Conservation (phyloP, 2,113 vertebrate species). For the Lathamus discolor region DNA sequence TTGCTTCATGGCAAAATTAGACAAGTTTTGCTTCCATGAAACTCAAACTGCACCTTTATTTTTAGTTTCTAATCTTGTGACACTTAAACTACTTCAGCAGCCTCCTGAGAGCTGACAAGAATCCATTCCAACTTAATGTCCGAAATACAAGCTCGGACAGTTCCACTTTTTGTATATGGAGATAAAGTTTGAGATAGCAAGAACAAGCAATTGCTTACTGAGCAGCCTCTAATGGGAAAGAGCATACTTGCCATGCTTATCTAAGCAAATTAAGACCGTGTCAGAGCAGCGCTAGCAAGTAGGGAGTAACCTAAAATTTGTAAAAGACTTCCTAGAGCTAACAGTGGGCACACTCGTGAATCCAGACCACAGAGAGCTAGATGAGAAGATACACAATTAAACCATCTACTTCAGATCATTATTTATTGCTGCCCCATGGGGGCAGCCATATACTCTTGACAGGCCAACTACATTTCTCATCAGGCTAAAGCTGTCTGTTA, state of each 20-base stretch:
- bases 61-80: neutral
- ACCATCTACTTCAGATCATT: neutral
- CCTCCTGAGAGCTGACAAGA: neutral
- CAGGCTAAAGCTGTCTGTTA: neutral
- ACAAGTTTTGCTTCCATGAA: neutral
- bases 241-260: neutral
- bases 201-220: neutral
- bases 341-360: neutral
- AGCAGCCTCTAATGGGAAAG: neutral
- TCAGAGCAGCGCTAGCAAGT: neutral
- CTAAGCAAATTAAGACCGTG: neutral
- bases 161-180: neutral
- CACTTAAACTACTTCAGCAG: neutral
- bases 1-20: neutral
- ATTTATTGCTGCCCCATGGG: neutral
- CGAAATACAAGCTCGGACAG: neutral
- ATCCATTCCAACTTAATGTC: neutral
- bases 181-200: neutral
- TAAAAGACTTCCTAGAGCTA: neutral
- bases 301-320: neutral
- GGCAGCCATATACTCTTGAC: neutral
- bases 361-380: neutral
- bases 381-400: neutral
- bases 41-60: neutral
- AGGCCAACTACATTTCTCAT: neutral